Evolutionary conservation across 2,888 invertebrate genomes (phyloP), one percentile per base, ranked within the genome.

Genomic region (Choristoneura rosaceana): DNA sequence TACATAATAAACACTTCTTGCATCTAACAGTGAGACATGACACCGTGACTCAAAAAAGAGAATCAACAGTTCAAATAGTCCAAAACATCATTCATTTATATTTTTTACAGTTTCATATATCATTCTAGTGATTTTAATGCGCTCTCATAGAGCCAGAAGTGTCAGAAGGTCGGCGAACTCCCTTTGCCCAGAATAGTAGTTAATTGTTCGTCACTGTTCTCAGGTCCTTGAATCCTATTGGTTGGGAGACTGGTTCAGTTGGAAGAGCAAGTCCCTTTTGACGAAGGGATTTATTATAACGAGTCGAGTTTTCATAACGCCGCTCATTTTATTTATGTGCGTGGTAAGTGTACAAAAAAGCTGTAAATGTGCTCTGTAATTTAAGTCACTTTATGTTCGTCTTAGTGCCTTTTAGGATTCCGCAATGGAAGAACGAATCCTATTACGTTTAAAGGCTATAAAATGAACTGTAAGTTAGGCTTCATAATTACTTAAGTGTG

Each of bases 161-260:
- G 50, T n/a, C 47, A n/a, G 47, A 47, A 52, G 25, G 55, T 12
- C 55, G 4, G 25, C 25, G 55, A 55, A 55, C 17, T 25, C 25
- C 55, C 10, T 55, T 25, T 12, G 12, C 25, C 25, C 17, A 55
- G 50, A 52, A 55, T 50, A 38, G 17, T 14, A 60, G 50, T 69
- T 45, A 34, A 45, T 50, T n/a, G 14, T 52, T 14, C 34, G 8
- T 17, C 41, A 15, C 47, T 55, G 33, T 67, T 78, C 78, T 41
- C 76, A 90, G 90, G 90, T 89, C 17, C 86, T 97, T 77, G 96
- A 96, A 77, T 94, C 95, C 45, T 95, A 95, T 71, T 97, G 97
- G 97, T 90, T 95, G 59, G 96, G 96, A 1, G 92, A 95, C 17
- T 95, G 95, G 92, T 90, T 94, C 87, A 87, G 92, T 71, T 96